phyloP scores from a whole-genome alignment of 2,888 invertebrate genomes.

The Oconnorella tubifera region DNA sequence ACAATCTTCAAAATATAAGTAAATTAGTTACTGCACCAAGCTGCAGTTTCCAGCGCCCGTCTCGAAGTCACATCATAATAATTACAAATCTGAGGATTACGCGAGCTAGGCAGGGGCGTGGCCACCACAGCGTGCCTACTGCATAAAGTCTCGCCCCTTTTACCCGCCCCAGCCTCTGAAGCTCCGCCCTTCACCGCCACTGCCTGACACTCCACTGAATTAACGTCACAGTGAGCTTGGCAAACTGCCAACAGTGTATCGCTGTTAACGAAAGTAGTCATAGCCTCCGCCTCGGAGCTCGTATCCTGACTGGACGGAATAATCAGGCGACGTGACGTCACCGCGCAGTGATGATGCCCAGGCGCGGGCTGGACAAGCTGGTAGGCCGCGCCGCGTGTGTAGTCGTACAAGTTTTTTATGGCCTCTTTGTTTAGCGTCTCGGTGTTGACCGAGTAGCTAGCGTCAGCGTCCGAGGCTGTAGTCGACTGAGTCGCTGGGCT shows the following conservation, averaged over 20 bases:
- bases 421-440: no score
- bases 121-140: no score
- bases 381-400: neutral
- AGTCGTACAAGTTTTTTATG: no score
- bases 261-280: neutral
- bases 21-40: no score
- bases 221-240: conserved; percentile 8
- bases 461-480: neutral
- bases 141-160: neutral
- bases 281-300: neutral
- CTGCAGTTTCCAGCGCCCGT: no score
- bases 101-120: no score
- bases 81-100: no score
- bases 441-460: neutral
- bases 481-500: no score
- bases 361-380: neutral
- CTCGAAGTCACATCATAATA: no score
- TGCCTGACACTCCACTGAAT: neutral
- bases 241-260: neutral
- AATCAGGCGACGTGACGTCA: neutral
- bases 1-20: no score
- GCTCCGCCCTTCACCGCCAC: neutral
- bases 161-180: neutral
- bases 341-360: neutral
- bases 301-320: neutral